Evolutionary conservation across 2,113 vertebrate genomes (phyloP).

Genomic region (Datnioides undecimradiatus): DNA sequence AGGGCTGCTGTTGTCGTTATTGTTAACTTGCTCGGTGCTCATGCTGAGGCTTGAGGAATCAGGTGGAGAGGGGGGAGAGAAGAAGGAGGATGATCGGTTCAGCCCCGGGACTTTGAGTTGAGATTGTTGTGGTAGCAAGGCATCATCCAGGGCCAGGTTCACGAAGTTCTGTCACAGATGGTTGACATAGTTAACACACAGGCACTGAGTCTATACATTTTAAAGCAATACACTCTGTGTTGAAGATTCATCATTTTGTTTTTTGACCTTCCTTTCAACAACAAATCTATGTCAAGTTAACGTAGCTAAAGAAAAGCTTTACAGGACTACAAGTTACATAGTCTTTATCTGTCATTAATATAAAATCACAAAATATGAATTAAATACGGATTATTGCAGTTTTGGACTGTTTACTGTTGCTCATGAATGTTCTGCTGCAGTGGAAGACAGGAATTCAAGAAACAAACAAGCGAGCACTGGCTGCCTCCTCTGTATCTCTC

Average conservation of each 20-base stretch:
- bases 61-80: slow-evolving; percentile 64
- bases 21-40: slow-evolving; percentile 74
- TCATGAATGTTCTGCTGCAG: not conserved
- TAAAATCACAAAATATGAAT: not conserved
- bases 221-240: not conserved
- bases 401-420: not conserved
- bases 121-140: slow-evolving; percentile 46
- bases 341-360: not conserved
- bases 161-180: slow-evolving; percentile 66
- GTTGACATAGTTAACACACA: slow-evolving; percentile 30
- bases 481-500: slow-evolving; percentile 20
- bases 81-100: slow-evolving; percentile 71
- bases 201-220: not conserved
- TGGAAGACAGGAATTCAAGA: not conserved
- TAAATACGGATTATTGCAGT: not conserved
- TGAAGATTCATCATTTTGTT: not conserved
- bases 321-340: not conserved
- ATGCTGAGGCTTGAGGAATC: slow-evolving; percentile 60
- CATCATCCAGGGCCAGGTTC: slow-evolving; percentile 72
- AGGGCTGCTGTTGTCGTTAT: slow-evolving; percentile 56
- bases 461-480: slow-evolving; percentile 3
- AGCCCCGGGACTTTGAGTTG: slow-evolving; percentile 63
- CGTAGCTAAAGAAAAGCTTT: not conserved
- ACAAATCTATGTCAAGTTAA: not conserved
- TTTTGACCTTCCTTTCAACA: not conserved